phyloP scores from a whole-genome alignment of 1,140 invertebrate species.

The Hyles euphorbiae region DNA sequence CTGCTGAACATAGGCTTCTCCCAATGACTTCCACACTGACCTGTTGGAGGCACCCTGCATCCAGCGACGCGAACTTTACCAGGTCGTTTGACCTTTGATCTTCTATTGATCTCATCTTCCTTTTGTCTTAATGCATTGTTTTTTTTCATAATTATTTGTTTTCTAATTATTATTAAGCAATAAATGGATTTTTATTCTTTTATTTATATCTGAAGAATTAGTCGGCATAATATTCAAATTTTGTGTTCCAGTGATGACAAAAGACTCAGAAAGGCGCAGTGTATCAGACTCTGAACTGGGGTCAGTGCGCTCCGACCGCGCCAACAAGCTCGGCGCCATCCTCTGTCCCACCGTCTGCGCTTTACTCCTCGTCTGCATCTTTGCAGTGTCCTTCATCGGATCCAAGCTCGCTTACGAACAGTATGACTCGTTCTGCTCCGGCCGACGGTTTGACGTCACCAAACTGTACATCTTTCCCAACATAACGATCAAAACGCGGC shows the following conservation, averaged over 20 bases:
- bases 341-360: conserved; percentile 55
- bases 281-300: conserved; percentile 41
- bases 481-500: conserved; percentile 11
- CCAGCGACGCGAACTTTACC: too few relatives aligned
- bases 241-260: conserved; percentile 42
- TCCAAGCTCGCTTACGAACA: conserved; percentile 46
- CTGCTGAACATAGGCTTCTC: too few relatives aligned
- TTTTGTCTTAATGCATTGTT: too few relatives aligned
- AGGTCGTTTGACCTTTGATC: too few relatives aligned
- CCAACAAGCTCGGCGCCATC: conserved; percentile 41
- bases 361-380: conserved; percentile 38
- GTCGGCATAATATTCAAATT: too few relatives aligned
- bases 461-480: conserved; percentile 42
- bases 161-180: too few relatives aligned
- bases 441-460: conserved; percentile 23
- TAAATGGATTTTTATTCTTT: too few relatives aligned
- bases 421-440: conserved; percentile 33
- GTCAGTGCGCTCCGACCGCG: conserved; percentile 25
- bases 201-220: too few relatives aligned
- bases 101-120: too few relatives aligned
- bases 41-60: too few relatives aligned
- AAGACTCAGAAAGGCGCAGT: conserved; percentile 30
- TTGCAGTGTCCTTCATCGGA: conserved; percentile 44
- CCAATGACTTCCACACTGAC: too few relatives aligned
- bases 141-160: too few relatives aligned